Evolutionary conservation across 2,888 invertebrate genomes (phyloP).

Genomic region (Drosophila neonasuta): DNA sequence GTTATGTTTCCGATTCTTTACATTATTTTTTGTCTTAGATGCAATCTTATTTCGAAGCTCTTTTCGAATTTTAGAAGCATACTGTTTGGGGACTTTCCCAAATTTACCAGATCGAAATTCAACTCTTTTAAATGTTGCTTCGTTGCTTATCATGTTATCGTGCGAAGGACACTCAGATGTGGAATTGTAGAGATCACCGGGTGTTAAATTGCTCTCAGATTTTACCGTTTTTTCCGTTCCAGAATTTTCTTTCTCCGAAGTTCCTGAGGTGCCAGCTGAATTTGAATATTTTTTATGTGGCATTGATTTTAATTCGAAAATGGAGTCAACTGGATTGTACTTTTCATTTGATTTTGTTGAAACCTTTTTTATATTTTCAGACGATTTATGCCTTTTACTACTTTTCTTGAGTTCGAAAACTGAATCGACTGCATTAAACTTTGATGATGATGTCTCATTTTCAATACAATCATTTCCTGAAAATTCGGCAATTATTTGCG

Average conservation of each 20-base stretch:
- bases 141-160: background rate
- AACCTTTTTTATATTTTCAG: background rate
- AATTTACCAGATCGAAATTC: background rate
- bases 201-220: constrained; percentile 6
- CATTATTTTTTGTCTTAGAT: background rate
- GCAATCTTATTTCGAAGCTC: background rate
- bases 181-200: constrained; percentile 16
- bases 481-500: background rate
- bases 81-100: background rate
- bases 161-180: constrained; percentile 6
- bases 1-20: background rate
- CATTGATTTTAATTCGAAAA: constrained; percentile 6
- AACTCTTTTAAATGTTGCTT: background rate
- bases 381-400: background rate
- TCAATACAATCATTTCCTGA: background rate
- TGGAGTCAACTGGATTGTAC: background rate
- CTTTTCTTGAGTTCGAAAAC: background rate
- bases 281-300: background rate
- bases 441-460: background rate
- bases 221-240: background rate
- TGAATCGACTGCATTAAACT: background rate
- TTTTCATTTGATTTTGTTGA: background rate
- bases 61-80: background rate
- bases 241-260: background rate
- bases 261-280: background rate